Evolutionary conservation across 2,113 vertebrate species (phyloP).

Genomic region (Grallaria varia): DNA sequence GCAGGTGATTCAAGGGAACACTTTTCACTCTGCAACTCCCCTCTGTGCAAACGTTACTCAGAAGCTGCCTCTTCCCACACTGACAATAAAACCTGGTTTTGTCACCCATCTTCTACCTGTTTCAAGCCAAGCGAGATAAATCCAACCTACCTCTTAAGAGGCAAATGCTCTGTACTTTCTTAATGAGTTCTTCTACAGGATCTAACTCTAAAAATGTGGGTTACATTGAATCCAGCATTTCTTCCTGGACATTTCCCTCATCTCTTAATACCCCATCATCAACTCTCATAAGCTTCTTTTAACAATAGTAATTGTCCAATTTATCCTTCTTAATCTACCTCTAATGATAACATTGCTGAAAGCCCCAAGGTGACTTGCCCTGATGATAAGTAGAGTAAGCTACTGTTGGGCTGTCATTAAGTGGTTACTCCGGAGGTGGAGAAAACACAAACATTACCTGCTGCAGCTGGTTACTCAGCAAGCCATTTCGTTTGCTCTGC

Average conservation of each 20-base stretch:
- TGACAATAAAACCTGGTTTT: neutral
- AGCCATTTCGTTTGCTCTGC: conserved; percentile 96
- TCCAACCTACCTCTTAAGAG: neutral
- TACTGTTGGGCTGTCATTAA: neutral
- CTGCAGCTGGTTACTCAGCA: conserved; percentile 87
- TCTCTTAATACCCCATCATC: neutral
- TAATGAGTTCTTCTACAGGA: neutral
- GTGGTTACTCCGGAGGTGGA: neutral
- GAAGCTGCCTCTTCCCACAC: neutral
- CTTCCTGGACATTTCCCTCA: neutral
- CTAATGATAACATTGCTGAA: neutral
- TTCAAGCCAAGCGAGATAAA: neutral
- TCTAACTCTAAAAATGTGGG: neutral
- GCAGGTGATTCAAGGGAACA: accelerated
- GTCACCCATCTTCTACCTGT: neutral
- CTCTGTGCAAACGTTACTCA: neutral
- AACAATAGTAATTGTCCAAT: neutral
- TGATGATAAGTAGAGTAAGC: neutral
- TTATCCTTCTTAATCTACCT: neutral
- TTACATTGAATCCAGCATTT: neutral
- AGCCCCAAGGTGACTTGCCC: neutral
- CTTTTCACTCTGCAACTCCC: neutral
- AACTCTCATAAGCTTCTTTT: neutral
- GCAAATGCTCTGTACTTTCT: neutral
- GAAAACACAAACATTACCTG: conserved; percentile 79